These are phyloP conservation scores for Petrolisthes manimaculis DNA, from an alignment of 2,888 invertebrate genomes.

Conservation along the genomic window DNA sequence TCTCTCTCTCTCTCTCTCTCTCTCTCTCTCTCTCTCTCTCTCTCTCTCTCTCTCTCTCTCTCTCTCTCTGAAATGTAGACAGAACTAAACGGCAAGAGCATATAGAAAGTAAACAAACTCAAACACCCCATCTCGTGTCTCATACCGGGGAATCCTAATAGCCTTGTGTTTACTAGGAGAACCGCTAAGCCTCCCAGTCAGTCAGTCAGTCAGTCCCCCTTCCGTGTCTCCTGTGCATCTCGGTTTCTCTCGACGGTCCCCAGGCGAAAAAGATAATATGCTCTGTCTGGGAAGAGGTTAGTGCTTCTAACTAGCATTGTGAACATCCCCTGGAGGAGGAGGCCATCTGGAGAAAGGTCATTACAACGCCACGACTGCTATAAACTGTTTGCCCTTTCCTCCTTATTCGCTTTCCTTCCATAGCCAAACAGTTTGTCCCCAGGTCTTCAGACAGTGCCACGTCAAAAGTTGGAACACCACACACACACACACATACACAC, in stretches of 20 bases:
- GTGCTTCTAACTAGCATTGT: slow-evolving; percentile 25
- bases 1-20: no score
- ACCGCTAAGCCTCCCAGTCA: not conserved
- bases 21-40: no score
- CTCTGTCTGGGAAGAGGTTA: slow-evolving; percentile 24
- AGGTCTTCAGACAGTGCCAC: slow-evolving; percentile 8
- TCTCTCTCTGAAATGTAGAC: no score
- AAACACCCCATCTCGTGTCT: not conserved
- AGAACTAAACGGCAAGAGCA: no score
- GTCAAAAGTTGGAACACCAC: no score
- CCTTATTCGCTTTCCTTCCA: slow-evolving; percentile 8
- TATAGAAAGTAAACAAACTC: no score
- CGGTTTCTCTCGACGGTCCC: not conserved
- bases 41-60: no score
- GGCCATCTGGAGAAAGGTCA: slow-evolving; percentile 40
- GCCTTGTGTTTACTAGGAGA: not conserved
- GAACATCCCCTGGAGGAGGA: slow-evolving; percentile 21
- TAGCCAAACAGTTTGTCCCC: not conserved
- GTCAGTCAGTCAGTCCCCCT: no score
- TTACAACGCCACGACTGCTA: slow-evolving; percentile 20
- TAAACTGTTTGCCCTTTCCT: slow-evolving; percentile 13
- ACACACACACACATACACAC: no score
- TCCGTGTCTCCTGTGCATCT: slow-evolving; percentile 15
- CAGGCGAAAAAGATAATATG: slow-evolving; percentile 35
- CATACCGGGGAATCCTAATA: not conserved